These are phyloP conservation scores for Microcaecilia unicolor DNA, from an alignment of 2,797 vertebrate species.

Conservation along the genomic window DNA sequence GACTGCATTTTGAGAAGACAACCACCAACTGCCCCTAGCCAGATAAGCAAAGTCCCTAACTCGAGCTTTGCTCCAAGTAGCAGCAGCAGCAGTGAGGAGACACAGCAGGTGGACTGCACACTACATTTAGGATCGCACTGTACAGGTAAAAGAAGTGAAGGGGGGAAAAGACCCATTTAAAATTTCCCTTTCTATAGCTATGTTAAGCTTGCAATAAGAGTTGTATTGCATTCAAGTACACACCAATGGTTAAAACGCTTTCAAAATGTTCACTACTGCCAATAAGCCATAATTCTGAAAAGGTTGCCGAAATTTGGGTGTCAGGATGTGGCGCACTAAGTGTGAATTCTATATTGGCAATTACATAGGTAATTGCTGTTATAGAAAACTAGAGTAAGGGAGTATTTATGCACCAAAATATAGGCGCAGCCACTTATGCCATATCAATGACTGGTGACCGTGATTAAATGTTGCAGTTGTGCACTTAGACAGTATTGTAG, in stretches of 20 bases:
- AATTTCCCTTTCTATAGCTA: not conserved
- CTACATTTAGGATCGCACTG: not conserved
- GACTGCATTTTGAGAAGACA: conserved; percentile 63
- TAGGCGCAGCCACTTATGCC: too few relatives aligned
- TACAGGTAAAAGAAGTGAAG: not conserved
- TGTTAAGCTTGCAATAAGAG: not conserved
- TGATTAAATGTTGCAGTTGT: too few relatives aligned
- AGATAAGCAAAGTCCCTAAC: conserved; percentile 25
- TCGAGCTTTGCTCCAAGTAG: conserved; percentile 20
- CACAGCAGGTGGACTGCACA: not conserved
- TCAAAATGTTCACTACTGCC: not conserved
- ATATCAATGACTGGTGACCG: too few relatives aligned
- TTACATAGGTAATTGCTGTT: too few relatives aligned
- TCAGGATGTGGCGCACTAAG: too few relatives aligned
- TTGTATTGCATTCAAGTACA: not conserved
- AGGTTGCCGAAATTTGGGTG: too few relatives aligned
- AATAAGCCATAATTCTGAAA: too few relatives aligned
- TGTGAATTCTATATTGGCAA: too few relatives aligned
- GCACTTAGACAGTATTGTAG: too few relatives aligned
- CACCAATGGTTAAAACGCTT: not conserved
- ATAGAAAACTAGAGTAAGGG: too few relatives aligned
- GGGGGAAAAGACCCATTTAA: not conserved
- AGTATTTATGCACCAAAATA: too few relatives aligned
- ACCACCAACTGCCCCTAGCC: conserved; percentile 12
- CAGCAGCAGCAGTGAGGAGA: not conserved